These are phyloP conservation scores for Sebastes flavidus DNA, from an alignment of 2,797 vertebrate genomes.

Conservation along the genomic window DNA sequence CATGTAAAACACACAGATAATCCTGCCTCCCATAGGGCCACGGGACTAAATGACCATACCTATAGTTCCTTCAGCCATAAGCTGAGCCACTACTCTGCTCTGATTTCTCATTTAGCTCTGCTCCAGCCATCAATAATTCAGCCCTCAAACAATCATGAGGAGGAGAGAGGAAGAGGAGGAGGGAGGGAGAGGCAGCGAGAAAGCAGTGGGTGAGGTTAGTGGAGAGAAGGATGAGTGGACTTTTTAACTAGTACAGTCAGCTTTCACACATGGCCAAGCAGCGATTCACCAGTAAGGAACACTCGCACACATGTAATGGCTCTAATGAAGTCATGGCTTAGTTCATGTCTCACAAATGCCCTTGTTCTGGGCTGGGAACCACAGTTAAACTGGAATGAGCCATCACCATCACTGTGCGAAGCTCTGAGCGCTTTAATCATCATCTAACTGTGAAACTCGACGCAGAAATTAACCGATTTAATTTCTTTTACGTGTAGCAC, in stretches of 20 bases:
- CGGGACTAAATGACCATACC: slow-evolving; percentile 26
- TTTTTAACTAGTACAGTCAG: slow-evolving; percentile 61
- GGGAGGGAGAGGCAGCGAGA: slow-evolving; percentile 19
- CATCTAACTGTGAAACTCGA: slow-evolving; percentile 7
- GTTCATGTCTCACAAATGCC: slow-evolving; percentile 32
- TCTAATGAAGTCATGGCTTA: slow-evolving; percentile 60
- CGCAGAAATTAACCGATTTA: background rate
- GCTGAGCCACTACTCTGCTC: slow-evolving; percentile 49
- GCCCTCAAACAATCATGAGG: slow-evolving; percentile 68
- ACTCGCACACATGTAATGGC: slow-evolving; percentile 39
- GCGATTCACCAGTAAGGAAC: slow-evolving; percentile 44
- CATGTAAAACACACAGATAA: slow-evolving; percentile 8
- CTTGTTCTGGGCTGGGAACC: slow-evolving; percentile 16
- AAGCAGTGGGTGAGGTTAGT: slow-evolving; percentile 61
- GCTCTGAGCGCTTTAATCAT: slow-evolving; percentile 22
- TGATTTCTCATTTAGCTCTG: slow-evolving; percentile 76
- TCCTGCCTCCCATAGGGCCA: background rate
- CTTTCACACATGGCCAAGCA: slow-evolving; percentile 63
- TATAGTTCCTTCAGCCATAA: slow-evolving; percentile 37
- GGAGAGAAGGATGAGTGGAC: slow-evolving; percentile 54
- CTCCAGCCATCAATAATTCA: slow-evolving; percentile 78
- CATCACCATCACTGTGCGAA: slow-evolving; percentile 6
- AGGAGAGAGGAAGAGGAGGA: slow-evolving; percentile 25
- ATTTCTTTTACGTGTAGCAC: background rate
- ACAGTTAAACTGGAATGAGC: slow-evolving; percentile 42